These are phyloP conservation scores for Colletes latitarsis DNA, from an alignment of 1,140 invertebrate species.

Conservation along the genomic window DNA sequence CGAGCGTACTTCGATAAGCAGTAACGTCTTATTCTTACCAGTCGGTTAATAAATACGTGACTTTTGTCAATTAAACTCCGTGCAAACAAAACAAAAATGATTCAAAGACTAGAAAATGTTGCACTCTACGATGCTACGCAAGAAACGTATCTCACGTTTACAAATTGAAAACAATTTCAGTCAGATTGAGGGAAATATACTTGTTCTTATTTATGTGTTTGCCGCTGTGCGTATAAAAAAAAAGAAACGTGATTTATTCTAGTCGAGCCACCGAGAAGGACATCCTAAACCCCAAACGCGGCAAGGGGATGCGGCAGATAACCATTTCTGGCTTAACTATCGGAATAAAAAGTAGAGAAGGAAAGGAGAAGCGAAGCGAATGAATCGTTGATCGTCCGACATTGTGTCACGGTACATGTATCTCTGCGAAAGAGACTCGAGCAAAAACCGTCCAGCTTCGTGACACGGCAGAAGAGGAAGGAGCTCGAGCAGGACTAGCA, in stretches of 20 bases:
- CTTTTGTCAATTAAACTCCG: background rate
- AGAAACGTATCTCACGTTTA: too few relatives aligned
- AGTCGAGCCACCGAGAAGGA: background rate
- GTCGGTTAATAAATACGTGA: background rate
- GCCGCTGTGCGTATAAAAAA: too few relatives aligned
- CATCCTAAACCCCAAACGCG: background rate
- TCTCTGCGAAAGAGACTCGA: background rate
- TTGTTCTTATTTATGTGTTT: too few relatives aligned
- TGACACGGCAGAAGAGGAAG: background rate
- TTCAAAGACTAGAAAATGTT: background rate
- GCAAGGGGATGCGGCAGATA: background rate
- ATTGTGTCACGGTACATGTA: background rate
- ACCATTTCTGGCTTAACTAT: background rate
- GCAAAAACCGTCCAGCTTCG: background rate
- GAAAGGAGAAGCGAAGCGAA: constrained; percentile 21
- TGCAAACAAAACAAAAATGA: background rate
- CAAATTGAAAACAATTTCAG: too few relatives aligned
- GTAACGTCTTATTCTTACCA: constrained; percentile 17
- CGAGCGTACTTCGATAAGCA: constrained; percentile 31
- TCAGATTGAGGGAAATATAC: too few relatives aligned
- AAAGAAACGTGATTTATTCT: too few relatives aligned
- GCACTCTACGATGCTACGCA: too few relatives aligned
- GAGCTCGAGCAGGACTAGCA: background rate
- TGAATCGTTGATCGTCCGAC: constrained; percentile 4
- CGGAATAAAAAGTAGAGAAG: background rate